Percentiles rank a stretch among this genome's conserved stretches.
Conservation (phyloP, 2,888 invertebrate species). For the Dryobota labecula region DNA sequence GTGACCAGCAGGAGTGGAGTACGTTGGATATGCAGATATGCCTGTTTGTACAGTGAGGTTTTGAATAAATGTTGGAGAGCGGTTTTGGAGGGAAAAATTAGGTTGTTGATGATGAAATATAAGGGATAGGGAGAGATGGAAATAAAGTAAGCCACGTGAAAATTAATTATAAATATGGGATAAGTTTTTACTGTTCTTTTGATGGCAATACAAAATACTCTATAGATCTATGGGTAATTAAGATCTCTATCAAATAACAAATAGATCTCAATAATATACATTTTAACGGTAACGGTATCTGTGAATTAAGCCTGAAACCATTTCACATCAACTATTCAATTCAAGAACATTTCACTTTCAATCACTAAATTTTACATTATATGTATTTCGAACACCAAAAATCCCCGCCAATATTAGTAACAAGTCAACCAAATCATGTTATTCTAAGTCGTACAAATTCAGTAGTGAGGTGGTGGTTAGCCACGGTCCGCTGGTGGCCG, state of each 20-base stretch:
- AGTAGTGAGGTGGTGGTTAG: conserved; percentile 80
- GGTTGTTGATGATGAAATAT: not conserved
- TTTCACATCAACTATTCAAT: not conserved
- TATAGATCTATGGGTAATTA: not conserved
- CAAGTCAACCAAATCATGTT: conserved; percentile 58
- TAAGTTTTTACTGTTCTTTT: not conserved
- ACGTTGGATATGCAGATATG: conserved; percentile 52
- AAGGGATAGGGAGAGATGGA: not conserved
- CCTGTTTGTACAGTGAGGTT: conserved; percentile 29
- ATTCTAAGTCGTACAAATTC: conserved; percentile 70
- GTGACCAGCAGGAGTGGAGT: conserved; percentile 65
- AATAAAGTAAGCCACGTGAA: not conserved
- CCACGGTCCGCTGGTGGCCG: conserved; percentile 78
- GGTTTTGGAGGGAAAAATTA: not conserved
- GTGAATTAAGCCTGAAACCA: not conserved
- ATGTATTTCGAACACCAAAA: conserved; percentile 18
- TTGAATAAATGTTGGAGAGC: conserved; percentile 1
- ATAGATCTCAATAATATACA: not conserved
- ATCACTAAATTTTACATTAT: not conserved
- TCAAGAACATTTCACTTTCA: not conserved
- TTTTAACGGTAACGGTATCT: not conserved
- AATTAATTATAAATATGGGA: not conserved
- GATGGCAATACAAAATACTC: not conserved
- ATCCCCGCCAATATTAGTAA: conserved; percentile 19
- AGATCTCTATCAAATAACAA: no score